Base-by-base conservation (phyloP, 2,113 vertebrate species). In the Tympanuchus pallidicinctus region DNA sequence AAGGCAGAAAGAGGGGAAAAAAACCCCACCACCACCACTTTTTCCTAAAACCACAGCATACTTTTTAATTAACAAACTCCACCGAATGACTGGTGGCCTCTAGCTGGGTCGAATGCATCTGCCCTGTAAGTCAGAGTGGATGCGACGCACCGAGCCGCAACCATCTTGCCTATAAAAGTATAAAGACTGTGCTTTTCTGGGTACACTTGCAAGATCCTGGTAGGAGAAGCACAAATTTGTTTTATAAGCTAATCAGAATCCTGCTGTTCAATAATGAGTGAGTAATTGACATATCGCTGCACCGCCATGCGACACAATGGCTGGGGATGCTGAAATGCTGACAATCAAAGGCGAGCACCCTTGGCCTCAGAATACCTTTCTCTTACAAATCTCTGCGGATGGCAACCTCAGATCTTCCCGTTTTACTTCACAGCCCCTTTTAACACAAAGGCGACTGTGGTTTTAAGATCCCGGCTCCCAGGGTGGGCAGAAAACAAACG, bases 171-270 rank as follows among this genome's bases (percentile, higher is more conserved):
- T 63, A 34, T 92, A 86, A 75, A 72, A 43, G 65, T 75, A 38
- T 88, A 86, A 96, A 89, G 89, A 86, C 43, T n/a, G 60, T 77
- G 61, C 74, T 94, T 93, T 94, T 92, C 93, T 95, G 80, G 91
- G 72, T 86, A 82, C 65, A 86, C 42, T 78, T 89, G 69, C 84
- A 93, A 60, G 56, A 93, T 96, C 88, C 45, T 92, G 70, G 75
- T 94, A 92, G 91, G 91, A 96, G 89, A 93, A 93, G 86, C 78
- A 89, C 88, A 94, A 73, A 95, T 94, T 95, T 95, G 86, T 88
- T 96, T 95, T 96, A 92, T 95, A 96, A 96, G 87, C 88, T 97
- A 92, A 93, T 96, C 95, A 93, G 87, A 97, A 93, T 93, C 91
- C 95, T 95, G 83, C 91, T 95, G 94, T 88, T 96, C 96, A 93